phyloP scores from a whole-genome alignment of 2,797 vertebrate genomes.

The Hafferia zeledoni region DNA sequence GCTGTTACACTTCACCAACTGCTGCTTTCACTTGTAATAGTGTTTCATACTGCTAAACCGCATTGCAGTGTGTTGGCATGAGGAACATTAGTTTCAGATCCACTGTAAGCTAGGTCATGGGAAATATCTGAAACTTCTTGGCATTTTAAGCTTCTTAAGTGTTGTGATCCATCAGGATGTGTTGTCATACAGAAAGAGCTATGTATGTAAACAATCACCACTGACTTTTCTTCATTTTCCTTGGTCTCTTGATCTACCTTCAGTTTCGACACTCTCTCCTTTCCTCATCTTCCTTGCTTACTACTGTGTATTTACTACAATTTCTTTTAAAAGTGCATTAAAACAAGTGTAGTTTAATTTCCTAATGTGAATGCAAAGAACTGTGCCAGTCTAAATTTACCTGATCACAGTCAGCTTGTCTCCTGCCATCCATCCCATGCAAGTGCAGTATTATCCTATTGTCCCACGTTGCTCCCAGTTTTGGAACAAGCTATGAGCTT shows the following conservation, averaged over 20 bases:
- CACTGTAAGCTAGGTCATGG: background rate
- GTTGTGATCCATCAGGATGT: background rate
- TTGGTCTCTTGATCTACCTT: background rate
- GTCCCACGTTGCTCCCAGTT: background rate
- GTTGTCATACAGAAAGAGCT: background rate
- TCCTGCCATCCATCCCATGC: background rate
- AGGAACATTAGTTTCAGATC: background rate
- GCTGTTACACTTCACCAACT: conserved; percentile 66
- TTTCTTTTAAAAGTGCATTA: background rate
- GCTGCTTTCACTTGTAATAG: conserved; percentile 54
- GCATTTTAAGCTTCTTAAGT: background rate
- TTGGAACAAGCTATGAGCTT: conserved; percentile 6
- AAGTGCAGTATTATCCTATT: background rate
- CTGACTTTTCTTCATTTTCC: background rate
- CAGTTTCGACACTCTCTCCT: background rate
- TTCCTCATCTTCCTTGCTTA: background rate
- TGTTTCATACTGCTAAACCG: conserved; percentile 36
- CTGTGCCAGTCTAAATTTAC: background rate
- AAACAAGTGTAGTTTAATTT: background rate
- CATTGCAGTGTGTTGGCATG: background rate
- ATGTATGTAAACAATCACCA: background rate
- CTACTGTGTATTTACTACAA: background rate
- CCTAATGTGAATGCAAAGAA: background rate
- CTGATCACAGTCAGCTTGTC: background rate
- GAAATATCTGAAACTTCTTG: background rate